Base-by-base conservation (phyloP, 2,797 vertebrate genomes). In the Onychomys torridus region DNA sequence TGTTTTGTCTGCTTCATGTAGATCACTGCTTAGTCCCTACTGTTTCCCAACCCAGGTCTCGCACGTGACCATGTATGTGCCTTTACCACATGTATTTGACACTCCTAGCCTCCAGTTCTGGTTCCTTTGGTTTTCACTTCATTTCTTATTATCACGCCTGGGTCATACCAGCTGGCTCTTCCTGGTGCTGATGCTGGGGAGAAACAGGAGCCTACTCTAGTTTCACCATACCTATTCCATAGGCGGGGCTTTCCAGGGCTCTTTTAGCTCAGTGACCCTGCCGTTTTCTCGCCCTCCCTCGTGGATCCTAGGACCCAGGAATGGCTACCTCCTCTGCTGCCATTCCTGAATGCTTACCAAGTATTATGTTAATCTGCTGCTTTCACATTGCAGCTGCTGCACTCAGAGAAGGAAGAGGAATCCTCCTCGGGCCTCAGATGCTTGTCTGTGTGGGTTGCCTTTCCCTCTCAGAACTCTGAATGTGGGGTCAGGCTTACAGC, bases 401-500 rank as follows among this genome's bases (percentile, higher is more conserved):
- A 10, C 83, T 81, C 37, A 1, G 76, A 67, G 88, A 93, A 94
- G 85, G 90, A 91, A 29, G 91, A 92, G 63, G 86, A 89, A 87
- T 96, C 93, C 93, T 63, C 19, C 93, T 63, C 19, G 84, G 86
- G 96, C 95, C 86, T 96, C 93, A 52, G 37, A 91, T 95, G 93
- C 89, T 94, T 90, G 79, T 84, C 57, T 93, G 97, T 94, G 97
- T 97, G 97, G 97, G 95, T 61, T 96, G 97, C 78, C 43, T 59
- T 93, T 91, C 75, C 90, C 92, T 97, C 85, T 90, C 69, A 27
- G 89, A 87, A 46, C 84, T 71, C 69, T 46, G 61, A 96, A 88
- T 49, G 75, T 81, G 94, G 82, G 91, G 86, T 93, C 43, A 1
- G 95, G 87, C 79, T 86, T 34, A 0, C 73, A 57, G 81, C 90